phyloP scores from a whole-genome alignment of 2,797 vertebrate genomes.

The Coilia nasus region DNA sequence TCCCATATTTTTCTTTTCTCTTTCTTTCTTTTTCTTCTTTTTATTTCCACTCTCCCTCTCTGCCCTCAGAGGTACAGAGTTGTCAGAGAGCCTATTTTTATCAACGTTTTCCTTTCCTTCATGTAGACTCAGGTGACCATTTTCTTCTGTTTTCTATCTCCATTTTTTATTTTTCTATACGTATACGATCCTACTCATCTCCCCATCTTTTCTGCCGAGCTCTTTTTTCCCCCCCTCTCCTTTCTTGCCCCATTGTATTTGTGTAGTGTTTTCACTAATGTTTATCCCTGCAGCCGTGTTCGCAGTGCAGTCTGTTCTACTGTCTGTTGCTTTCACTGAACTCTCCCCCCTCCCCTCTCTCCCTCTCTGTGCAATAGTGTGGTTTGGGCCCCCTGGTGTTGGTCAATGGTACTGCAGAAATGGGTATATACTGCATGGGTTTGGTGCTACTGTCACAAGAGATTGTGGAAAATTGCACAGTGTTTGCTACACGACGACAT shows the following conservation, averaged over 20 bases:
- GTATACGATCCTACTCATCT: not conserved
- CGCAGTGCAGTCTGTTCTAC: slow-evolving; percentile 41
- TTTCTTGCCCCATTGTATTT: slow-evolving; percentile 5
- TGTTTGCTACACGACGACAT: slow-evolving; percentile 60
- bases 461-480: slow-evolving; percentile 54
- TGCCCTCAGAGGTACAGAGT: slow-evolving; percentile 88
- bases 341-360: slow-evolving; percentile 68
- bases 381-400: slow-evolving; percentile 81
- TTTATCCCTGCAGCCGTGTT: slow-evolving; percentile 33
- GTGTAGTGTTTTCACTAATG: slow-evolving; percentile 35
- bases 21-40: slow-evolving; percentile 66
- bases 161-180: slow-evolving; percentile 18
- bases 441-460: slow-evolving; percentile 69
- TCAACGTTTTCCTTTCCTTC: slow-evolving; percentile 94
- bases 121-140: slow-evolving; percentile 93
- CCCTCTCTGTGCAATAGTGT: slow-evolving; percentile 80
- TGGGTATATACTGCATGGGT: slow-evolving; percentile 86
- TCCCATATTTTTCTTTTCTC: slow-evolving; percentile 55
- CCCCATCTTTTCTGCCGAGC: not conserved
- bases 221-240: not conserved
- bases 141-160: slow-evolving; percentile 44
- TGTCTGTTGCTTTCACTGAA: slow-evolving; percentile 64
- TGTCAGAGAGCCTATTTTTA: slow-evolving; percentile 98
- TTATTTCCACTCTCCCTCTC: slow-evolving; percentile 71
- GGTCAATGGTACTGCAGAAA: slow-evolving; percentile 79